Evolutionary conservation across 2,888 invertebrate genomes (phyloP), one percentile per base, ranked within the genome.

Genomic region (Drosophila bunnanda): DNA sequence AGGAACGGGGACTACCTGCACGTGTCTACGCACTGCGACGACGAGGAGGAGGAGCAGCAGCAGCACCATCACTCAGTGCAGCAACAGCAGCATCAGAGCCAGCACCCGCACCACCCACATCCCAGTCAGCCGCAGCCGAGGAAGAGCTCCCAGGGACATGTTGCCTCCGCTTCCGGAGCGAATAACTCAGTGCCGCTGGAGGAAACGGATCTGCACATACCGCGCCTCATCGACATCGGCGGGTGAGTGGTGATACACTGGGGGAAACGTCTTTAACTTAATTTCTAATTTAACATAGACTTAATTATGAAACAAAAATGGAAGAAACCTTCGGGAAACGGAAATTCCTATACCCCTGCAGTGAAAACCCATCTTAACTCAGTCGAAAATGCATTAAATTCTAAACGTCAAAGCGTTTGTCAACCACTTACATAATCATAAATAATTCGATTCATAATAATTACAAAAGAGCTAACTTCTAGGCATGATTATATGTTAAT

Each of bases 1-100:
- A 95, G 95, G 86, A 94, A 95, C 77, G 95, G 96, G 43, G 95
- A 96, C 84, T 96, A 96, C 90, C 93, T 95, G 79, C 95, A 96
- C 82, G 95, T 96, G 75, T 95, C 96, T 44, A 94, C 94, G 34
- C 90, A 91, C 64, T 91, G 90, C 44, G 95, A 95, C 83, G 95
- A 95, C 75, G 94, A 94, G 41, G 95, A 95, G 58, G 93, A 90
- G 87, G 93, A 52, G 4, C 50, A 50, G 91, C 44, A 32, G 25
- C 68, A 61, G 52, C 66, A 57, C 8, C 71, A 55, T 62, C 80
- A 79, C 36, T 48, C 55, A 36, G 39, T 41, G 48, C 48, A 32
- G 74, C 79, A 17, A 86, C 64, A 76, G 54, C 75, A 76, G 58
- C 39, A 78, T 50, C 61, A 39, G 13, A 55, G 48, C 39, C 44